These are phyloP conservation scores for Conus ventricosus DNA, from an alignment of 1,140 invertebrate genomes.

Conservation along the genomic window DNA sequence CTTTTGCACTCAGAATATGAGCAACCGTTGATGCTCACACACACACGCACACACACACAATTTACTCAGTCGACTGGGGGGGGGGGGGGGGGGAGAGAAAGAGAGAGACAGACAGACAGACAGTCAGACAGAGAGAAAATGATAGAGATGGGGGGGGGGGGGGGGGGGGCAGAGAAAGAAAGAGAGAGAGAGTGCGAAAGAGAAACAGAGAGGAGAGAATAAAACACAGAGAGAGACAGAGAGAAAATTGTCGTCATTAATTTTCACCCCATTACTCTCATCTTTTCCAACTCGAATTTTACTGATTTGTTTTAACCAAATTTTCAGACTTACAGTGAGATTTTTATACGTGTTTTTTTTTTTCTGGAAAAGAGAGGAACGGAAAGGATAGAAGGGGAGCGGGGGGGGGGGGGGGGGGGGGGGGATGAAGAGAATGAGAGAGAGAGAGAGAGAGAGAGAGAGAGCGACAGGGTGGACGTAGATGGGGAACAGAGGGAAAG, in stretches of 20 bases:
- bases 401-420: neutral
- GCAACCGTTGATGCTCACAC: too few relatives aligned
- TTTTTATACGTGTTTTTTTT: too few relatives aligned
- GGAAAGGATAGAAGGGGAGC: neutral
- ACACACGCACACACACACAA: too few relatives aligned
- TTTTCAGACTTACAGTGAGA: too few relatives aligned
- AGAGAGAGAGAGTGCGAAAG: slow-evolving; percentile 18
- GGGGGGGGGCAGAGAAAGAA: neutral
- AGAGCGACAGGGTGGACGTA: neutral
- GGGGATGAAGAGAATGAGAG: neutral
- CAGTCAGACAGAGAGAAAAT: neutral
- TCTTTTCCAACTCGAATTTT: too few relatives aligned
- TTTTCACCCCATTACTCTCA: too few relatives aligned
- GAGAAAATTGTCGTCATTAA: neutral
- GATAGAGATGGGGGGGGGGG: neutral
- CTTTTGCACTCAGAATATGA: too few relatives aligned
- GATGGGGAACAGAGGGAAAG: neutral
- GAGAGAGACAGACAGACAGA: neutral
- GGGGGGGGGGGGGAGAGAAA: neutral
- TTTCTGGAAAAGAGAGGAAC: neutral
- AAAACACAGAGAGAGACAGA: neutral
- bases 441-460: neutral
- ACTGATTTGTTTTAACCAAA: too few relatives aligned
- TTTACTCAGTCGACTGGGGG: too few relatives aligned
- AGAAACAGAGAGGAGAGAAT: neutral